Percentiles rank a stretch among this genome's conserved stretches.
Conservation (phyloP, 2,113 vertebrate species). For the Plectropomus leopardus region DNA sequence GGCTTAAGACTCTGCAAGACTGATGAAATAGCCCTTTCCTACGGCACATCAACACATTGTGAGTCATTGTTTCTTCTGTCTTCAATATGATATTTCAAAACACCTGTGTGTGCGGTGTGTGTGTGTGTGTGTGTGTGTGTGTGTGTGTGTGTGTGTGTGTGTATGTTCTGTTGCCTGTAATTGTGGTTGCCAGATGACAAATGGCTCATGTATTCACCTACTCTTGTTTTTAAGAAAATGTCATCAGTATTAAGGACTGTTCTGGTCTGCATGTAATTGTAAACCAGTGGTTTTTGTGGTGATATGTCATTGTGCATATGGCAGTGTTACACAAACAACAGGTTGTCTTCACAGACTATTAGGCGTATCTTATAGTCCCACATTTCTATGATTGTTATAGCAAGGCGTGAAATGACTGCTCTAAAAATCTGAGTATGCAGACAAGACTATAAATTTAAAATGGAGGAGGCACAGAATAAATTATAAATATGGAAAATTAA, state of each 20-base stretch:
- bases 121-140: too few relatives aligned
- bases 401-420: conserved; percentile 13
- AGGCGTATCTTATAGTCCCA: background rate
- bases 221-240: background rate
- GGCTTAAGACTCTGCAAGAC: too few relatives aligned
- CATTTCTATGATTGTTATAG: background rate
- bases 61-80: background rate
- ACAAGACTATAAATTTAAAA: background rate
- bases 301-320: background rate
- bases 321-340: background rate
- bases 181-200: background rate
- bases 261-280: background rate
- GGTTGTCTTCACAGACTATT: background rate
- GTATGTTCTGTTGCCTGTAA: background rate
- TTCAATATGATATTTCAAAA: background rate
- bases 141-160: background rate
- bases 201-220: background rate
- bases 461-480: background rate
- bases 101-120: background rate
- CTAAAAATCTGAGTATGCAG: background rate
- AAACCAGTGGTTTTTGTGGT: background rate
- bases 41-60: background rate
- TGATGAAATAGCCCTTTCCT: background rate
- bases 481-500: background rate
- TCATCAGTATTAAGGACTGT: background rate